Percentiles rank a stretch among this genome's conserved stretches.
Evolutionary conservation across 2,888 invertebrate genomes (phyloP).

Genomic region (Trypoxylon attenuatum): DNA sequence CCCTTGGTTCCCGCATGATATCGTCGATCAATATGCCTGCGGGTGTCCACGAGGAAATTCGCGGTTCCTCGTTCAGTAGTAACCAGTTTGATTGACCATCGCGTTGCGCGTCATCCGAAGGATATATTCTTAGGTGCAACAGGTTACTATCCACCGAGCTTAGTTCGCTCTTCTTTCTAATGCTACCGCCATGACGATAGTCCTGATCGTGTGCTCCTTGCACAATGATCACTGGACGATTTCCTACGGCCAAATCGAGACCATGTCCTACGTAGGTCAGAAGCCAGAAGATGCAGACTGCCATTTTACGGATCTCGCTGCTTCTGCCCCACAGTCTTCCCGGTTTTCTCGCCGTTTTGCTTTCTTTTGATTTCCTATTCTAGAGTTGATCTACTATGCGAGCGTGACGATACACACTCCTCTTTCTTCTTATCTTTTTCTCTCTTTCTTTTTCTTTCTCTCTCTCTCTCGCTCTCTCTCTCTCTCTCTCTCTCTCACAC

Average conservation of each 20-base stretch:
- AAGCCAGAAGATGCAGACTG: conserved; percentile 69
- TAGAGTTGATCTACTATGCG: conserved; percentile 34
- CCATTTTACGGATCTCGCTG: conserved; percentile 61
- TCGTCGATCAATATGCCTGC: conserved; percentile 47
- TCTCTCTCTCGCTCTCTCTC: neutral
- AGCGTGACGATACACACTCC: conserved; percentile 12
- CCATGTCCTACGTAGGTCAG: conserved; percentile 70
- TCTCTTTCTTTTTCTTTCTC: neutral
- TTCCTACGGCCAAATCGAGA: conserved; percentile 67
- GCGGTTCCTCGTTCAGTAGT: conserved; percentile 56
- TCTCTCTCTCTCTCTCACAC: neutral
- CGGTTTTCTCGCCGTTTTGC: neutral
- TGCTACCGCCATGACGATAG: conserved; percentile 49
- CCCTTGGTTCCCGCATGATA: conserved; percentile 42
- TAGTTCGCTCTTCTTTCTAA: conserved; percentile 49
- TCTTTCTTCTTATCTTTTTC: neutral
- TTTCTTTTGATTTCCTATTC: conserved; percentile 4
- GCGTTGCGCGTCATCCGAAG: conserved; percentile 41
- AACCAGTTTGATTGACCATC: conserved; percentile 63
- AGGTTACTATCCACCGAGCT: conserved; percentile 49
- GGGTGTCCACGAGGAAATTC: conserved; percentile 49
- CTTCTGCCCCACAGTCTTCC: no score
- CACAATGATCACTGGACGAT: conserved; percentile 59
- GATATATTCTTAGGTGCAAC: conserved; percentile 53
- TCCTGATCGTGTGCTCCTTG: conserved; percentile 49